These are phyloP conservation scores for Capra hircus DNA, from an alignment of 2,113 vertebrate genomes.

Conservation along the genomic window DNA sequence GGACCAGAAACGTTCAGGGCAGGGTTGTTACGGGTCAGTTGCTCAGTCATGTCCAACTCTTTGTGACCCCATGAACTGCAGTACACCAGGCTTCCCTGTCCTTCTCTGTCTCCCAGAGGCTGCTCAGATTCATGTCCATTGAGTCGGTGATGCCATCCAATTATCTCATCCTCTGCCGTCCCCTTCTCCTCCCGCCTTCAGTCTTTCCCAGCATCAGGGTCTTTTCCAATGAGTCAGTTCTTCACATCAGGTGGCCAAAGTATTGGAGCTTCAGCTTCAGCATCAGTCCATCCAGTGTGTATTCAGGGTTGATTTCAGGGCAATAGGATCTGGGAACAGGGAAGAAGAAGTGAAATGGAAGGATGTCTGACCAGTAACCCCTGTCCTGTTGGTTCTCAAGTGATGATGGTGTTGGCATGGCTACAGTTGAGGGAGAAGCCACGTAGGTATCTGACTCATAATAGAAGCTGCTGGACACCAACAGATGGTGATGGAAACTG, in stretches of 20 bases:
- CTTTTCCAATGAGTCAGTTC: background rate
- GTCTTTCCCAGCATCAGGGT: background rate
- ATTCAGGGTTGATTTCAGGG: background rate
- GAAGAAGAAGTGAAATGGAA: background rate
- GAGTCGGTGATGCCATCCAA: background rate
- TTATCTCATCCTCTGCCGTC: fast-evolving
- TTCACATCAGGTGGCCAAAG: background rate
- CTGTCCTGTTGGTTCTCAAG: background rate
- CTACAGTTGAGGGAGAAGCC: background rate
- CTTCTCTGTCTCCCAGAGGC: background rate
- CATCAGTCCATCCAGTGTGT: background rate
- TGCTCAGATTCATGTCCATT: background rate
- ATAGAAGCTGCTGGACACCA: background rate
- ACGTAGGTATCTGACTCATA: fast-evolving
- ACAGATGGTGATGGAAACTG: background rate
- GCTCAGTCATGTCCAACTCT: background rate
- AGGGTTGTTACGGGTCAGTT: background rate
- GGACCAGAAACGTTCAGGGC: too few relatives aligned
- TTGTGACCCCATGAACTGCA: background rate
- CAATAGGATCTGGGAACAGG: background rate
- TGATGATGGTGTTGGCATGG: background rate
- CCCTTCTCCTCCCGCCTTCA: background rate
- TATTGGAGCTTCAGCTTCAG: background rate
- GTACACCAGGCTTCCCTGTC: background rate
- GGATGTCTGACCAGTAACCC: fast-evolving